Evolutionary conservation across 2,113 vertebrate species (phyloP).

Genomic region (Sclerurus mexicanus): DNA sequence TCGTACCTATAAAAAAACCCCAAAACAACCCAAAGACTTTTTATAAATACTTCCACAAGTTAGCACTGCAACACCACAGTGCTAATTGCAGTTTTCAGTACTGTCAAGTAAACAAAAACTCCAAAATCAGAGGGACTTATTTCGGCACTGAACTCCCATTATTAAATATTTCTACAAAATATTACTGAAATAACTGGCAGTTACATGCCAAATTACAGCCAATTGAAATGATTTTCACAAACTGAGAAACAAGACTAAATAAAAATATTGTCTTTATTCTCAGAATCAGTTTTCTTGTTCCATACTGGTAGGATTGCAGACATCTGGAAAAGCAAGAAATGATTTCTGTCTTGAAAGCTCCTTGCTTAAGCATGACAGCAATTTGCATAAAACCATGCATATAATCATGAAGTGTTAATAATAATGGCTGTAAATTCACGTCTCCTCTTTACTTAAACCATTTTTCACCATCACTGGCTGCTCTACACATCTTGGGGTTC

Average conservation of each 20-base stretch:
- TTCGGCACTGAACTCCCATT: background rate
- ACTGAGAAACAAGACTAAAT: background rate
- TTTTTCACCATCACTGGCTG: background rate
- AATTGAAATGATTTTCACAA: background rate
- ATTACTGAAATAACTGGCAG: background rate
- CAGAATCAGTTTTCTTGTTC: background rate
- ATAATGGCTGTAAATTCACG: background rate
- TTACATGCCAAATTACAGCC: background rate
- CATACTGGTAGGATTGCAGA: background rate
- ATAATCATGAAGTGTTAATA: background rate
- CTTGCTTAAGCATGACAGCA: background rate
- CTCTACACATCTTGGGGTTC: background rate
- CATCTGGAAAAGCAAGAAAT: background rate
- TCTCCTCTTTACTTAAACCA: background rate
- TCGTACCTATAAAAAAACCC: slow-evolving; percentile 73
- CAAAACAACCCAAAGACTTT: background rate
- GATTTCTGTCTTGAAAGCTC: background rate
- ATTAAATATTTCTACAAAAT: background rate
- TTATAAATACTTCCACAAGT: background rate
- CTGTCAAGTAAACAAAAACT: background rate
- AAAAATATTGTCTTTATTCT: background rate
- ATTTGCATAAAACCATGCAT: background rate
- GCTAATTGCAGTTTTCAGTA: background rate
- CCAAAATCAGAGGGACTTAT: background rate
- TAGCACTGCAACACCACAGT: background rate